Base-by-base conservation (phyloP, 2,888 invertebrate genomes). In the Slavum lentiscoides region DNA sequence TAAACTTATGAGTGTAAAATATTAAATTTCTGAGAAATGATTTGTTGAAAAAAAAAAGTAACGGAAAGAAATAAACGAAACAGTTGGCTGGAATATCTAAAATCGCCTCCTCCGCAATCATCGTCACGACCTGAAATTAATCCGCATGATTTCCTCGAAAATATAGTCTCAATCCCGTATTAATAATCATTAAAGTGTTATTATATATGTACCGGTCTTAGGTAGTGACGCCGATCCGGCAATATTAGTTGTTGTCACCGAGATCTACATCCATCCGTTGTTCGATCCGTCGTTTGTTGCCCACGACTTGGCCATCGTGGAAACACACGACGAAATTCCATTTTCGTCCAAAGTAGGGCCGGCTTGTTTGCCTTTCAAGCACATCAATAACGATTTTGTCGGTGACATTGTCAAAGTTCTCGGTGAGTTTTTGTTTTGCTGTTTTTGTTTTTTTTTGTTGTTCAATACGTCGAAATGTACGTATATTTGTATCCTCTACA, bases 351-450 rank as follows among this genome's bases (percentile, higher is more conserved):
- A 85, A 64, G 90, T 92, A 2, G 90, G 90, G 0, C 91, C 92
- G 0, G 90, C 86, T 37, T 92, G 92, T 84, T 85, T 92, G 66
- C 92, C 92, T 0, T 91, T 91, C 85, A 87, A 87, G 75, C 89
- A 87, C 82, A 83, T 74, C 13, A 21, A 70, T 7, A 64, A 81
- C 17, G 84, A 85, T 5, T 86, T 87, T 59, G 84, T 80, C 3
- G 85, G 85, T 5, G 76, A 83, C 5, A 67, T 19, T 4, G 86
- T 87, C 11, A 84, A 84, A 3, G 84, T 86, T 9, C 83, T 86
- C 66, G 87, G 87, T 86, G 84, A 83, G 84, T 81, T 11, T 68
- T 8, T n/a, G n/a, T 67, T 5, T 30, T 4, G 30, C 2, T 1
- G 9, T 2, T 6, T n/a, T 55, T 55, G 9, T 30, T 17, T 17